phyloP scores from a whole-genome alignment of 2,113 vertebrate species.

The Blennius ocellaris region DNA sequence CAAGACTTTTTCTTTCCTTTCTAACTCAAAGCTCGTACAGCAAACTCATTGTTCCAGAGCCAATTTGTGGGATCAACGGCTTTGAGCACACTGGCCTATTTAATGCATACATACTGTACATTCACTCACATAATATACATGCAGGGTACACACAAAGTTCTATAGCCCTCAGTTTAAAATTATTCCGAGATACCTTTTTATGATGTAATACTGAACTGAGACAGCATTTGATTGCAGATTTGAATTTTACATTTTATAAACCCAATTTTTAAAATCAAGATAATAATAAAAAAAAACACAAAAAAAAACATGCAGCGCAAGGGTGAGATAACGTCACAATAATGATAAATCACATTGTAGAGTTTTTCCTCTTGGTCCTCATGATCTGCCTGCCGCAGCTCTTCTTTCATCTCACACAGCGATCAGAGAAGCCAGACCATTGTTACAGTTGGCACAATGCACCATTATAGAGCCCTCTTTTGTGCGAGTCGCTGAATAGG shows the following conservation, averaged over 20 bases:
- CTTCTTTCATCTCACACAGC: constrained; percentile 28
- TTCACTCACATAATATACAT: neutral
- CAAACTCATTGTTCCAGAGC: constrained; percentile 13
- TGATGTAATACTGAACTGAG: constrained; percentile 21
- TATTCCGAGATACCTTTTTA: constrained; percentile 12
- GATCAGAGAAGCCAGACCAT: constrained; percentile 41
- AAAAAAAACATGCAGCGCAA: constrained; percentile 8
- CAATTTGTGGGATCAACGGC: neutral
- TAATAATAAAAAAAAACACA: too few species aligned
- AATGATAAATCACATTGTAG: too few species aligned
- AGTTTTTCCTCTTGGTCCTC: neutral
- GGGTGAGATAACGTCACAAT: neutral
- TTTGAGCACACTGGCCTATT: neutral
- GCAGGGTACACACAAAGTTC: neutral
- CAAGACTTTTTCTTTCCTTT: neutral
- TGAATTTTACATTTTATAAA: too few species aligned
- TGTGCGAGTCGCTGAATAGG: constrained; percentile 41
- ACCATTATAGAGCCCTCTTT: constrained; percentile 53
- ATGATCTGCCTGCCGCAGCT: constrained; percentile 19
- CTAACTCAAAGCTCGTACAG: constrained; percentile 28
- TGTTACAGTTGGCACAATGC: constrained; percentile 55
- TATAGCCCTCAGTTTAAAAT: neutral
- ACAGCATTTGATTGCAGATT: too few species aligned
- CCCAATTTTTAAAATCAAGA: constrained; percentile 1
- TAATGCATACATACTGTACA: neutral